Evolutionary conservation across 2,113 vertebrate genomes (phyloP).

Genomic region (Oenanthe oenanthe): DNA sequence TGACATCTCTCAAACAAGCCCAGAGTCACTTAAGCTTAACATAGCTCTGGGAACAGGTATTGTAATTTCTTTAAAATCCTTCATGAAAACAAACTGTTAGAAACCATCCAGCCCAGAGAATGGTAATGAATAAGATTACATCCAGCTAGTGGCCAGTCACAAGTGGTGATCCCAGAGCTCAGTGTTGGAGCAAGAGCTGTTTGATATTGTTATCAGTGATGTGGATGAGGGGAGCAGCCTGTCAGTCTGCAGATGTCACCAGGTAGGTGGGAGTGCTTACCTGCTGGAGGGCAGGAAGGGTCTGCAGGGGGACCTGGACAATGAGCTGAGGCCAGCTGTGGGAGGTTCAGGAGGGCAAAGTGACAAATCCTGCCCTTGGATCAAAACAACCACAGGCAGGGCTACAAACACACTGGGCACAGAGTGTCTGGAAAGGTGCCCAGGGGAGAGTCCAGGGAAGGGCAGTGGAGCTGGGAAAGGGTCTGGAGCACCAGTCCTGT

Average conservation of each 20-base stretch:
- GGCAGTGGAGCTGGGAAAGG: neutral
- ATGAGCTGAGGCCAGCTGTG: neutral
- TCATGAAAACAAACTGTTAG: neutral
- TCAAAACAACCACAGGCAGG: neutral
- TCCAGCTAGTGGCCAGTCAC: neutral
- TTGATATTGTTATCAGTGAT: neutral
- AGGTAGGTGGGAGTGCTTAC: neutral
- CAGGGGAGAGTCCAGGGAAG: fast-evolving
- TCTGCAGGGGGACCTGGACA: neutral
- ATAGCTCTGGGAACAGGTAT: neutral
- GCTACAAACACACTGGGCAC: neutral
- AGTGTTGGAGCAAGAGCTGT: neutral
- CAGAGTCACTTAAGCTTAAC: neutral
- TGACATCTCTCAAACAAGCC: neutral
- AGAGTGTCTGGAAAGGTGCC: neutral
- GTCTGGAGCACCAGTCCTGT: neutral
- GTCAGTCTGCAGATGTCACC: neutral
- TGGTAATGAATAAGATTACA: neutral
- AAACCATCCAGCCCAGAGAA: neutral
- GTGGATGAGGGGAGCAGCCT: neutral
- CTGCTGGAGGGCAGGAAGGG: neutral
- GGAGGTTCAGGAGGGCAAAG: neutral
- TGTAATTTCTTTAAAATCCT: neutral
- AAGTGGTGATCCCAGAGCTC: neutral
- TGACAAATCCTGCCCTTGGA: neutral